Base-by-base conservation (phyloP, 1,140 invertebrate genomes). In the Daktulosphaira vitifoliae region DNA sequence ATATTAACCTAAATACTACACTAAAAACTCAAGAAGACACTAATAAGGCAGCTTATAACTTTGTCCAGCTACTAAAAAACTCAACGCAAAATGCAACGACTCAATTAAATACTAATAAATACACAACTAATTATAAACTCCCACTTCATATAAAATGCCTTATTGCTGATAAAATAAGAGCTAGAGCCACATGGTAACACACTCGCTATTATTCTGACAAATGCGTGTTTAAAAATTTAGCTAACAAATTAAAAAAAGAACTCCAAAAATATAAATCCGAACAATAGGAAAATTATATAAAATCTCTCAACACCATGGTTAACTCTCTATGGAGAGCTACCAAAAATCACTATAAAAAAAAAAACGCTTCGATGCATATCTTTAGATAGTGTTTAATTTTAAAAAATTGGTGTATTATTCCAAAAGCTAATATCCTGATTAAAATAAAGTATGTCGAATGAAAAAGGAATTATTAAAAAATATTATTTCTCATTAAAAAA, bases 1-100 rank as follows among this genome's bases (percentile, higher is more conserved):
- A 11, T 38, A 56, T 56, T 8, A 56, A 56, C 20, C 13, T 38
- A 38, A 52, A 52, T 18, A 39, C 38, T 11, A 15, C 52, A n/a
- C 52, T 56, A 13, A 56, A 56, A 33, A 37, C 52, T n/a, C 16
- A 15, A 15, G 15, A 3, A 11, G 33, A 56, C 18, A 56, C 38
- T 16, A 33, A 56, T 18, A 13, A n/a, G 25, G 26, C 26, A 18
- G 26, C 37, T 13, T n/a, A 33, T 11, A 15, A 13, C 26, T 37
- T 56, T 56, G 11, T 22, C 20, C 29, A 56, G 13, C 11, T 15
- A 18, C 16, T 56, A 6, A 8, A 56, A 37, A 18, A 33, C 16
- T 20, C 33, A 22, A 15, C 37, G 9, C 11, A 11, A 9, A 38
- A 16, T 29, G 26, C 33, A 16, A 22, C 52, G 37, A n/a, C 29